Base-by-base conservation (phyloP, 1,140 invertebrate species). In the Brachionus koreanus region DNA sequence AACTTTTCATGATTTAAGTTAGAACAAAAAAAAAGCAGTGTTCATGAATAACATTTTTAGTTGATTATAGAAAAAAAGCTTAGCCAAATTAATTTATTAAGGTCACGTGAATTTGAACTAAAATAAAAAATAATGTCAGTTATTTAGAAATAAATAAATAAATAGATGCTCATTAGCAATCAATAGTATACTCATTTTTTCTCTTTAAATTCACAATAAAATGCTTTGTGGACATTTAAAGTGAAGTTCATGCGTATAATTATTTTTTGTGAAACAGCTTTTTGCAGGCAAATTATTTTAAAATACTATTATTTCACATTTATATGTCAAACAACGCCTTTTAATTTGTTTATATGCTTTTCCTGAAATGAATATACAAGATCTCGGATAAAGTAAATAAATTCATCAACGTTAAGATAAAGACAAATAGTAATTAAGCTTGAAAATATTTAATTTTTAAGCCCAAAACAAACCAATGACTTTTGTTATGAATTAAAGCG, bases 71-170 rank as follows among this genome's bases (percentile, higher is more conserved):
- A 23, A 69, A 5, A n/a, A 69, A 16, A 39, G 33, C 35, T 39
- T 69, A 69, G 37, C 10, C 37, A 69, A n/a, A 69, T 69, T 69
- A n/a, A 69, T 35, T 69, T 69, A 39, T 69, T 69, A 69, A 69
- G 65, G 65, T 69, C 65, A 69, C 33, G 19, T 69, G 65, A 39
- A 39, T 69, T 69, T 39, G 33, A 65, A 37, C 16, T 35, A 43
- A 69, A 37, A 37, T 33, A 37, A 37, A 69, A 69, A 69, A 39
- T 69, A 69, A 69, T 69, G 65, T 69, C 65, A 69, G 65, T 69
- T 69, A 69, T 69, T 69, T 42, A 16, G 16, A 69, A 69, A 69
- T 69, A 69, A 6, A 69, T 35, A 7, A 7, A 16, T 16, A 57
- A 57, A 16, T 16, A 39, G 9, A 69, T 10, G 37, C 65, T 69